Base-by-base conservation (phyloP, 2,797 vertebrate species). In the Manis crassicaudata region DNA sequence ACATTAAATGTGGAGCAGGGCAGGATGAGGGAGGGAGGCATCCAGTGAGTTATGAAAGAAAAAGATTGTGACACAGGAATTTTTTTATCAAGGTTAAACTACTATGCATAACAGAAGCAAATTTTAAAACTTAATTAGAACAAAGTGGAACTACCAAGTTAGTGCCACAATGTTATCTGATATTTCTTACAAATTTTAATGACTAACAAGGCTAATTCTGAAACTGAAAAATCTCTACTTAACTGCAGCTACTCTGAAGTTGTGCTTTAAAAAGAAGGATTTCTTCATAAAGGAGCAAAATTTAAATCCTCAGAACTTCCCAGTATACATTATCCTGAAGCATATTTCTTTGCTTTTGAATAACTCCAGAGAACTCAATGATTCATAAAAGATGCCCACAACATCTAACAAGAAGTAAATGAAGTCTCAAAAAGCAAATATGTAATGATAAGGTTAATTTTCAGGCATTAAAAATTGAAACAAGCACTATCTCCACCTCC, bases 391-490 rank as follows among this genome's bases (percentile, higher is more conserved):
- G 50, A 92, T 62, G 62, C 1, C 75, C 35, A 81, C 12, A 63
- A 43, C 11, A 88, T 62, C 60, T 84, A 70, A 52, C 6, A 58
- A 52, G 35, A 83, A 92, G 73, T 72, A 67, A 92, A 60, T 10
- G 27, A 93, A 72, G 37, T 58, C 54, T 91, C 80, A 72, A 60
- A 43, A 91, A 87, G 43, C 14, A 84, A 54, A 84, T 40, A 60
- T 5, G 18, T 56, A 62, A 92, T 6, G 2, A 62, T 50, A 92
- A 81, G 46, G 27, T 58, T 29, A 21, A 91, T 70, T 83, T 85
- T 94, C 50, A 84, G 63, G 23, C 29, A 87, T 75, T 80, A 96
- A 90, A 92, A 95, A 79, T 1, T 86, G 62, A 32, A 67, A 60
- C 8, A 67, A n/a, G n/a, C n/a, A n/a, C n/a, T n/a, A n/a, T n/a